Conservation (phyloP, 2,113 vertebrate species). For the Embiotoca jacksoni region DNA sequence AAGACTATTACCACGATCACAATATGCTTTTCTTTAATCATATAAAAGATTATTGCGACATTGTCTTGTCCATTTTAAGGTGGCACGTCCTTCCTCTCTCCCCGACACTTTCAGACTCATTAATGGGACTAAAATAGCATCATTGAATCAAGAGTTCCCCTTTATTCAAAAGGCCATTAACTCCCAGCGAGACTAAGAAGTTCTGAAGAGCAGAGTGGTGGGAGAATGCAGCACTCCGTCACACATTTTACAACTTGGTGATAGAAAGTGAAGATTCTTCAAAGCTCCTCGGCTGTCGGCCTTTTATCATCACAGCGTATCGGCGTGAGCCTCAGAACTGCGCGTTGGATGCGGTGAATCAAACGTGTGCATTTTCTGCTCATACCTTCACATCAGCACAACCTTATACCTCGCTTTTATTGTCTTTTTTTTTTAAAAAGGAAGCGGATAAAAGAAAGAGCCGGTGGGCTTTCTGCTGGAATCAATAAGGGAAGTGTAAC, state of each 20-base stretch:
- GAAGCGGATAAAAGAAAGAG: slow-evolving; percentile 29
- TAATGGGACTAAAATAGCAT: neutral
- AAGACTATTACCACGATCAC: too few relatives aligned
- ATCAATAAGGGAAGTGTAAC: slow-evolving; percentile 58
- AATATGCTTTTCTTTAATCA: too few relatives aligned
- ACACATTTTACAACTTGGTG: neutral
- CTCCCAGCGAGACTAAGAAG: neutral
- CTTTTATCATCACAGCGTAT: slow-evolving; percentile 10
- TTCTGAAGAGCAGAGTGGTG: too few relatives aligned
- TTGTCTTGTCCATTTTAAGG: too few relatives aligned
- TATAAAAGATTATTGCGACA: too few relatives aligned
- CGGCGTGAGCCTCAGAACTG: neutral
- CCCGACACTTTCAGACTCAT: too few relatives aligned
- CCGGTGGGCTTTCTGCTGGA: slow-evolving; percentile 47
- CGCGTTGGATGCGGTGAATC: neutral
- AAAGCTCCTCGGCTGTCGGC: slow-evolving; percentile 11
- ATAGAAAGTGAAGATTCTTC: neutral
- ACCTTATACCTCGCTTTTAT: slow-evolving; percentile 1
- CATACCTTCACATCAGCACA: neutral
- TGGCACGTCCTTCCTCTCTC: too few relatives aligned
- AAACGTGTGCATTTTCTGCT: slow-evolving; percentile 24
- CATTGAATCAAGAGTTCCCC: neutral
- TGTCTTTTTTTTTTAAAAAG: slow-evolving; percentile 30
- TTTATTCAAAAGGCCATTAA: neutral
- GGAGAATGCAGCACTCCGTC: neutral